A percentile compares a stretch with the other conserved stretches of the same genome.
These are phyloP conservation scores for Pedetes capensis DNA, from an alignment of 2,113 vertebrate species.

Conservation along the genomic window DNA sequence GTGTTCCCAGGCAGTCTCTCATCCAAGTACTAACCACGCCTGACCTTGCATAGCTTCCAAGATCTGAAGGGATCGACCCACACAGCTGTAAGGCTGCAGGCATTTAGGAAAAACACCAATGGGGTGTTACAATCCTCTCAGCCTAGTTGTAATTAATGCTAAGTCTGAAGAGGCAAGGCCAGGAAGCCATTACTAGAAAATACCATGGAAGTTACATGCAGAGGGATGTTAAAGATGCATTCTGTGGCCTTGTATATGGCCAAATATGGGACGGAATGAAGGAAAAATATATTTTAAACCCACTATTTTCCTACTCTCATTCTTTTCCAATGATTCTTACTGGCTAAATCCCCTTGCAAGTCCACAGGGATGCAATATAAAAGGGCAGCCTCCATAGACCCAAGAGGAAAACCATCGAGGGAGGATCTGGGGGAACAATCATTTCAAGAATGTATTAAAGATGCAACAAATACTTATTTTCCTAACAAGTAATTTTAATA, in stretches of 20 bases:
- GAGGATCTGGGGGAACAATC: background rate
- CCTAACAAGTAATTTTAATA: no score
- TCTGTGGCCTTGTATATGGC: no score
- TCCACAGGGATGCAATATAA: background rate
- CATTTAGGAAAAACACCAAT: background rate
- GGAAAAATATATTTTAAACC: background rate
- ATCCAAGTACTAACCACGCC: no score
- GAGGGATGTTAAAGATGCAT: background rate
- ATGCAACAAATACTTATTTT: background rate
- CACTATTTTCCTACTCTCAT: background rate
- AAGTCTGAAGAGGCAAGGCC: background rate
- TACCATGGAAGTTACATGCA: background rate
- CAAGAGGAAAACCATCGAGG: background rate
- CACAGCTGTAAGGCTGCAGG: no score
- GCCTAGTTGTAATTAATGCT: background rate
- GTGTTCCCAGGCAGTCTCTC: no score
- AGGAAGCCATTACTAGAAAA: background rate
- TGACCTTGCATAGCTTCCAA: no score
- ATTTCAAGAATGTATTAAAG: background rate
- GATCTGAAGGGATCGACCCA: no score
- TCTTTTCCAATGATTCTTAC: background rate
- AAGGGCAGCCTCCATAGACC: background rate
- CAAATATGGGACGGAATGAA: background rate
- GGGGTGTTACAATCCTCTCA: accelerated
- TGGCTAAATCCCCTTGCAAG: background rate